phyloP scores from a whole-genome alignment of 2,888 invertebrate genomes.

The Ectemnius cavifrons region DNA sequence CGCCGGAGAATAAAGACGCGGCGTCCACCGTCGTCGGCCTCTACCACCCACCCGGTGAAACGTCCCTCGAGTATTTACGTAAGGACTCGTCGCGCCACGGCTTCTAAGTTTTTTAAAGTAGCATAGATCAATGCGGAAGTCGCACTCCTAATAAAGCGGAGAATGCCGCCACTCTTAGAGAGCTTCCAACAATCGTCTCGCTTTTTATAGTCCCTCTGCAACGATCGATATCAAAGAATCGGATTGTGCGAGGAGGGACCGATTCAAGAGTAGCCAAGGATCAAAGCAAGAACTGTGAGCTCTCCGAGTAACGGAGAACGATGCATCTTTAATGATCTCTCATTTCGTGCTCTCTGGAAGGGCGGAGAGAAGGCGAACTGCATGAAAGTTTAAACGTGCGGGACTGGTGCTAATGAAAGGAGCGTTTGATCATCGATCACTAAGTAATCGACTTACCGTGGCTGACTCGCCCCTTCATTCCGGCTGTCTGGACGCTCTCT shows the following conservation, averaged over 20 bases:
- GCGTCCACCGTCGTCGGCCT: too few species aligned
- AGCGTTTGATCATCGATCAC: constrained; percentile 62
- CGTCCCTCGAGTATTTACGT: neutral
- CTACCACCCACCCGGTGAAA: too few species aligned
- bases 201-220: neutral
- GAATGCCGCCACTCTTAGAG: too few species aligned
- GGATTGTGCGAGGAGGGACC: neutral
- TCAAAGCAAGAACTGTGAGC: neutral
- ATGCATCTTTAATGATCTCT: constrained; percentile 37
- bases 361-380: constrained; percentile 10
- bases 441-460: constrained; percentile 69
- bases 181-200: too few species aligned
- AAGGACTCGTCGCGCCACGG: neutral
- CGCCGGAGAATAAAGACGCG: constrained; percentile 10
- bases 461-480: constrained; percentile 32
- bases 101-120: neutral
- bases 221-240: neutral
- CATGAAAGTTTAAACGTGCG: constrained; percentile 34
- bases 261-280: neutral
- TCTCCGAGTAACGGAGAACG: neutral
- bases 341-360: constrained; percentile 21
- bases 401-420: constrained; percentile 56
- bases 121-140: constrained; percentile 4
- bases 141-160: neutral
- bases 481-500: constrained; percentile 13